These are phyloP conservation scores for Neosilurus hyrtlii DNA, from an alignment of 2,797 vertebrate genomes.

Conservation along the genomic window DNA sequence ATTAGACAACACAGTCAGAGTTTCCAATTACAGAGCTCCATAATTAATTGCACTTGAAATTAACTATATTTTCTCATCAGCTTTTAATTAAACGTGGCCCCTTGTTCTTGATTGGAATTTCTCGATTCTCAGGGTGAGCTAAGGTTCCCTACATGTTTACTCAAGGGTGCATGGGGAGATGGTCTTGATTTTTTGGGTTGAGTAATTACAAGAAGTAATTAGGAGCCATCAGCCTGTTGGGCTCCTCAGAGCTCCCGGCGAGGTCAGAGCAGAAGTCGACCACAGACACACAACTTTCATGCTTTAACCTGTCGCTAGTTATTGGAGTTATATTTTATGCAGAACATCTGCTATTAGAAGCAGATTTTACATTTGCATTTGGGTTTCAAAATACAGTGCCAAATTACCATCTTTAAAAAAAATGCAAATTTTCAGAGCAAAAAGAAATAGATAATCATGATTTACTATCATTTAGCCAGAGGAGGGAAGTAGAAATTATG, in stretches of 20 bases:
- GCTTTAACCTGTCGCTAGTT: neutral
- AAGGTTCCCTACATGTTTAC: conserved; percentile 86
- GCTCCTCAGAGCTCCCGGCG: conserved; percentile 62
- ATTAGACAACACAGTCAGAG: conserved; percentile 91
- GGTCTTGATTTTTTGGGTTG: conserved; percentile 74
- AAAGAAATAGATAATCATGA: conserved; percentile 53
- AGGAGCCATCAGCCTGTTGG: conserved; percentile 71
- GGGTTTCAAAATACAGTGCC: conserved; percentile 15
- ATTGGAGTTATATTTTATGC: conserved; percentile 1
- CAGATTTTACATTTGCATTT: conserved; percentile 28
- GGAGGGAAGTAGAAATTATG: conserved; percentile 55
- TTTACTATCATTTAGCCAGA: conserved; percentile 56
- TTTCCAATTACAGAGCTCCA: conserved; percentile 92
- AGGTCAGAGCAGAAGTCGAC: conserved; percentile 59
- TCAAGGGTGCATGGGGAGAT: conserved; percentile 71
- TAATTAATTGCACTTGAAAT: conserved; percentile 99
- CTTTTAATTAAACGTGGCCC: conserved; percentile 91
- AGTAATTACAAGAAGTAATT: conserved; percentile 83
- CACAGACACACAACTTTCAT: conserved; percentile 30
- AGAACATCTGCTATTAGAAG: conserved; percentile 22
- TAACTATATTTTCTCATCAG: conserved; percentile 99
- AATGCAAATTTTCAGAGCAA: conserved; percentile 36
- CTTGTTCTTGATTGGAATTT: conserved; percentile 87
- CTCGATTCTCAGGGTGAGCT: conserved; percentile 74
- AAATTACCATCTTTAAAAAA: neutral